These are phyloP conservation scores for Choristoneura fumiferana DNA, from an alignment of 1,140 invertebrate genomes.

Conservation along the genomic window DNA sequence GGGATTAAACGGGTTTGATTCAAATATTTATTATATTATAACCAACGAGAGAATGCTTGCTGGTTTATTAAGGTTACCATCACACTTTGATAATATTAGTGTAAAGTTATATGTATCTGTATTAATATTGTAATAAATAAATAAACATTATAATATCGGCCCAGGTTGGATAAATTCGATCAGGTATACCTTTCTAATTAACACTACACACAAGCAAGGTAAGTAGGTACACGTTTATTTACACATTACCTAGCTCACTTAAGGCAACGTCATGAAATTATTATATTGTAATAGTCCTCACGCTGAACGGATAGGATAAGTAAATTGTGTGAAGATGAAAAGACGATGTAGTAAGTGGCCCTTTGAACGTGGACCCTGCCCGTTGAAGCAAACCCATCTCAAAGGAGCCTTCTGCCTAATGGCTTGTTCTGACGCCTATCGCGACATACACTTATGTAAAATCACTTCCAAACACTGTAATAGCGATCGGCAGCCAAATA, in stretches of 20 bases:
- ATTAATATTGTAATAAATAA: no score
- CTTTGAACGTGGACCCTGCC: conserved; percentile 38
- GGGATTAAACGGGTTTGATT: conserved; percentile 27
- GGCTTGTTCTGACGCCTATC: conserved; percentile 40
- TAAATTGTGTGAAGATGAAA: conserved; percentile 56
- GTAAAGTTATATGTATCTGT: no score
- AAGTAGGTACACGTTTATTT: no score
- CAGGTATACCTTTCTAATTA: no score
- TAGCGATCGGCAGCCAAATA: no score
- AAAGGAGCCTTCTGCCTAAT: conserved; percentile 52
- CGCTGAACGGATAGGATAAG: conserved; percentile 25
- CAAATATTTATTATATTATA: conserved; percentile 41
- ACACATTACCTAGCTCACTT: not conserved
- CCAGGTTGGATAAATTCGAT: no score
- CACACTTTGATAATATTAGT: no score
- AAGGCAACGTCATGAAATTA: not conserved
- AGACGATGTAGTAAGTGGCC: conserved; percentile 50
- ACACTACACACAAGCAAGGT: no score
- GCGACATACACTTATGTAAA: conserved; percentile 10
- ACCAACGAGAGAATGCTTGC: no score
- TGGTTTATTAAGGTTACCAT: no score
- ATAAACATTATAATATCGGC: no score
- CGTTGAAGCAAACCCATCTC: conserved; percentile 40
- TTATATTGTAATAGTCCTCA: not conserved
- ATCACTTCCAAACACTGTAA: not conserved